Conservation (phyloP, 2,888 invertebrate species). For the Cheilosia soror region DNA sequence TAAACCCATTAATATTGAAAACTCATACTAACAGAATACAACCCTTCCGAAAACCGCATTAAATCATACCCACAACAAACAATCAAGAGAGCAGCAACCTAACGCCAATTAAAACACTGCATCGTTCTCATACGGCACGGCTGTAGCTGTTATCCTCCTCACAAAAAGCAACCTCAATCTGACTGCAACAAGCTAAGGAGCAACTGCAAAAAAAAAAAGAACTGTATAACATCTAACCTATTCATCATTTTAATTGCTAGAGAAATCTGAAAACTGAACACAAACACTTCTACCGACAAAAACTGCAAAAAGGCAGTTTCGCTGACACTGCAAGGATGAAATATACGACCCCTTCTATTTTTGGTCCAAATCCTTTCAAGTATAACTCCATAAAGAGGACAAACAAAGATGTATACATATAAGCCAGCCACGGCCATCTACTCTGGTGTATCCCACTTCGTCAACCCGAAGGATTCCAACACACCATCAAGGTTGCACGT, state of each 20-base stretch:
- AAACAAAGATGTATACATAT: not conserved
- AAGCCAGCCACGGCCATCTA: slow-evolving; percentile 31
- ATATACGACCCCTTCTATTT: slow-evolving; percentile 22
- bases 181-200: slow-evolving; percentile 49
- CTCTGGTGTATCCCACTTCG: slow-evolving; percentile 34
- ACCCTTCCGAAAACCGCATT: slow-evolving; percentile 7
- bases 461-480: slow-evolving; percentile 25
- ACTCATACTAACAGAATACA: not conserved
- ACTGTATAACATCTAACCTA: slow-evolving; percentile 48
- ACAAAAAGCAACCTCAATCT: slow-evolving; percentile 42
- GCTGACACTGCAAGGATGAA: slow-evolving; percentile 36
- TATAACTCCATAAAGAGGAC: slow-evolving; percentile 6
- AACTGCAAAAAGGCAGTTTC: slow-evolving; percentile 27
- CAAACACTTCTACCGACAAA: slow-evolving; percentile 39
- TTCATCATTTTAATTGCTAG: slow-evolving; percentile 73
- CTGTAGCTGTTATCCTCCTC: slow-evolving; percentile 14
- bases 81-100: slow-evolving; percentile 31
- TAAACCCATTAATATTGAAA: slow-evolving; percentile 1
- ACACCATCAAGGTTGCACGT: slow-evolving; percentile 51
- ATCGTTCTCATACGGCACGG: not conserved
- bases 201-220: not conserved
- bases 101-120: slow-evolving; percentile 44
- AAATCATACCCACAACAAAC: slow-evolving; percentile 31
- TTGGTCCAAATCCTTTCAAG: slow-evolving; percentile 30
- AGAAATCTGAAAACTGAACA: slow-evolving; percentile 60